phyloP scores from a whole-genome alignment of 2,113 vertebrate species.

The Ameiurus melas region DNA sequence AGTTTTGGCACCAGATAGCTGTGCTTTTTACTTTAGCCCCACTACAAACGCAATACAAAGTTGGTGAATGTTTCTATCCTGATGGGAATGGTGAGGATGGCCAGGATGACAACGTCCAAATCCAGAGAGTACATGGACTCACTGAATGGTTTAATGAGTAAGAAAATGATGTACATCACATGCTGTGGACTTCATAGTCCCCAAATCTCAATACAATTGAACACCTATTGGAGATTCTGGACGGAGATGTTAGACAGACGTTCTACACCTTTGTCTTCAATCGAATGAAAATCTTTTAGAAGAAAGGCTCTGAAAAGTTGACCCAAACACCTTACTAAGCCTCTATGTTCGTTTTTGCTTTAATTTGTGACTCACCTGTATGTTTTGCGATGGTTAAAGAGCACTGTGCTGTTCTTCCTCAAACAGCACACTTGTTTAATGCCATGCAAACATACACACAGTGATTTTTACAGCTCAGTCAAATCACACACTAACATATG shows the following conservation, averaged over 20 bases:
- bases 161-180: not conserved
- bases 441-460: not conserved
- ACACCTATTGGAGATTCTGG: not conserved
- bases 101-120: not conserved
- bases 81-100: not conserved
- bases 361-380: not conserved
- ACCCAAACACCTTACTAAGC: not conserved
- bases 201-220: not conserved
- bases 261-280: not conserved
- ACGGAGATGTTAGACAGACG: not conserved
- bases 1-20: not conserved
- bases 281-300: not conserved
- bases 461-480: not conserved
- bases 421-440: not conserved
- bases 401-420: too few relatives aligned
- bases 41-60: not conserved
- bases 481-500: not conserved
- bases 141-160: constrained; percentile 1
- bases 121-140: not conserved
- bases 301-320: not conserved
- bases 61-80: not conserved
- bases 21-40: not conserved
- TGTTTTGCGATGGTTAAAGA: not conserved
- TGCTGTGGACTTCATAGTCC: not conserved
- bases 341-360: not conserved